Conservation (phyloP, 2,888 invertebrate species). For the Agonopterix arenella region DNA sequence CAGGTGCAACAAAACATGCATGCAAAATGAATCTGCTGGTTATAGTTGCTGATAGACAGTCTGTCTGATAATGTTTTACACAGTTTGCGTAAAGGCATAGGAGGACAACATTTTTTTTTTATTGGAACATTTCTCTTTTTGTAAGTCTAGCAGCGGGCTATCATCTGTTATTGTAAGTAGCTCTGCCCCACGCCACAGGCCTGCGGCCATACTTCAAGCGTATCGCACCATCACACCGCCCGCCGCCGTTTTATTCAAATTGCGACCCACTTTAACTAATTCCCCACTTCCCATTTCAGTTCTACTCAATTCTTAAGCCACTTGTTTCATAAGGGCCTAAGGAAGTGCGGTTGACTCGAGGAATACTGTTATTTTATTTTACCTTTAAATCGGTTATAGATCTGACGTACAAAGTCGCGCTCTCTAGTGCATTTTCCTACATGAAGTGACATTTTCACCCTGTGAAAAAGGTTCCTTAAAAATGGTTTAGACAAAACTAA, state of each 20-base stretch:
- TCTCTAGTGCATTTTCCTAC: not conserved
- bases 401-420: not conserved
- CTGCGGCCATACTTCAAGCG: not conserved
- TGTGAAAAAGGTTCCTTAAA: no score
- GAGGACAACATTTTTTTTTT: not conserved
- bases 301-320: not conserved
- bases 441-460: no score
- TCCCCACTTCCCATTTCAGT: conserved; percentile 1
- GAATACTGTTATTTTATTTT: not conserved
- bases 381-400: not conserved
- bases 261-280: not conserved
- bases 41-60: no score
- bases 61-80: no score
- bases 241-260: conserved; percentile 7
- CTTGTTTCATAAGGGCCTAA: no score
- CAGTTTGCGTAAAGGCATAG: no score
- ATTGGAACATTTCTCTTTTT: not conserved
- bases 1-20: no score
- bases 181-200: not conserved
- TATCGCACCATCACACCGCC: not conserved
- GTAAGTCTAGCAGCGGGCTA: not conserved
- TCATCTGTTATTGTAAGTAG: not conserved
- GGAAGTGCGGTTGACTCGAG: not conserved
- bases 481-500: no score
- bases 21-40: no score